These are phyloP conservation scores for Siniperca scherzeri DNA, from an alignment of 2,797 vertebrate genomes.

Conservation along the genomic window DNA sequence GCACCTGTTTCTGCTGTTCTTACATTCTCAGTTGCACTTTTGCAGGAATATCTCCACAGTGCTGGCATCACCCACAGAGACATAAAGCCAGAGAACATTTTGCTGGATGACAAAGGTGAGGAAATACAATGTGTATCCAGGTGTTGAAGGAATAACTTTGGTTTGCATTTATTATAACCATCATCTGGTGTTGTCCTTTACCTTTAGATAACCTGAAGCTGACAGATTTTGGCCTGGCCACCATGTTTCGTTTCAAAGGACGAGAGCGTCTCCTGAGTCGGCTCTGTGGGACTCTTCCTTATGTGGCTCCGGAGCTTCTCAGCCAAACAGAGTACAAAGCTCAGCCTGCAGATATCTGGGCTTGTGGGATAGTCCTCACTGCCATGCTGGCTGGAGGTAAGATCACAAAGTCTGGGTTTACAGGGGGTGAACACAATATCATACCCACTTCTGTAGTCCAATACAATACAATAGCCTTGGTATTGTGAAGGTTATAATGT, in stretches of 20 bases:
- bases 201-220: constrained; percentile 92
- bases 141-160: not conserved
- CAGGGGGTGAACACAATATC: not conserved
- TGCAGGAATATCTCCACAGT: constrained; percentile 93
- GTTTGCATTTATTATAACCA: not conserved
- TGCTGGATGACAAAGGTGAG: constrained; percentile 94
- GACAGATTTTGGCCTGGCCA: constrained; percentile 94
- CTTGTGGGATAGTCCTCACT: constrained; percentile 95
- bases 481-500: not conserved
- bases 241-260: constrained; percentile 91
- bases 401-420: constrained; percentile 10
- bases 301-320: constrained; percentile 95
- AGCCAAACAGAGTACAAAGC: constrained; percentile 90
- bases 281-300: constrained; percentile 95
- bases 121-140: not conserved
- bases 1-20: constrained; percentile 16
- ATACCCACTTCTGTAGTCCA: not conserved
- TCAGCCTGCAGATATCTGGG: constrained; percentile 95
- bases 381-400: constrained; percentile 97
- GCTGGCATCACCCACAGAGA: constrained; percentile 97
- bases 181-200: not conserved
- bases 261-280: constrained; percentile 90
- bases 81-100: constrained; percentile 97
- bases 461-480: no score
- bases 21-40: not conserved